These are phyloP conservation scores for Oryctolagus cuniculus DNA, from an alignment of 2,113 vertebrate species.

Conservation along the genomic window DNA sequence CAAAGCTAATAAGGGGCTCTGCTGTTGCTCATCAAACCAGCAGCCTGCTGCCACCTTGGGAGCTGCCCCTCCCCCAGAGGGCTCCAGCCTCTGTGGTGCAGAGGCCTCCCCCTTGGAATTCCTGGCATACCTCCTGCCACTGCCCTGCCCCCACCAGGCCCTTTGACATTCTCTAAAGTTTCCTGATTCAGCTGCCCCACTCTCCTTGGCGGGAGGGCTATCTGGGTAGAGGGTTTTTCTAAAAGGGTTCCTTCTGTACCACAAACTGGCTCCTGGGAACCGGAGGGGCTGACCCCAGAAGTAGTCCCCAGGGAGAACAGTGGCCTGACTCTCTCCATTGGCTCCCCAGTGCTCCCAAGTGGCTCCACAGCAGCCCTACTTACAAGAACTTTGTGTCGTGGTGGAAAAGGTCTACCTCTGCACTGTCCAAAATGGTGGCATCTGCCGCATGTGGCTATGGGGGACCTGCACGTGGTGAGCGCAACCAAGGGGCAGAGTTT, in stretches of 20 bases:
- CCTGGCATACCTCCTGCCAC: slow-evolving; percentile 53
- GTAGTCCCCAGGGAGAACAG: not conserved
- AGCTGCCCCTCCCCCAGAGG: not conserved
- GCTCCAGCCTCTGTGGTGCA: not conserved
- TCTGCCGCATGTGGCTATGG: not conserved
- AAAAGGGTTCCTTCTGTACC: not conserved
- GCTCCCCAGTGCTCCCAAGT: not conserved
- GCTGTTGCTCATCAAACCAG: not conserved
- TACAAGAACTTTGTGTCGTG: not conserved
- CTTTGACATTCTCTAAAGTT: not conserved
- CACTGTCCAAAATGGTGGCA: not conserved
- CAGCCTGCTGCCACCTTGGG: too few species aligned
- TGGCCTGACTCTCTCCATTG: not conserved
- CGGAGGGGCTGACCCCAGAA: not conserved
- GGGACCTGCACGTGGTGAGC: not conserved
- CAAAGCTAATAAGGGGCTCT: not conserved
- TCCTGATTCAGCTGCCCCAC: not conserved
- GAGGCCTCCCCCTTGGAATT: slow-evolving; percentile 19
- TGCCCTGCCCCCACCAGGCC: not conserved
- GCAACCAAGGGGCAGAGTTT: not conserved
- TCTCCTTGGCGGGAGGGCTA: not conserved
- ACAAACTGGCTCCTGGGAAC: not conserved
- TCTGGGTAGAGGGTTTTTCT: not conserved
- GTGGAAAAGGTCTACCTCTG: fast-evolving
- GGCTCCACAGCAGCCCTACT: not conserved